Evolutionary conservation across 92 coral and sea anemone genomes (phyloP), one percentile per base, ranked within the genome.

Genomic region (Plumapathes pennacea): DNA sequence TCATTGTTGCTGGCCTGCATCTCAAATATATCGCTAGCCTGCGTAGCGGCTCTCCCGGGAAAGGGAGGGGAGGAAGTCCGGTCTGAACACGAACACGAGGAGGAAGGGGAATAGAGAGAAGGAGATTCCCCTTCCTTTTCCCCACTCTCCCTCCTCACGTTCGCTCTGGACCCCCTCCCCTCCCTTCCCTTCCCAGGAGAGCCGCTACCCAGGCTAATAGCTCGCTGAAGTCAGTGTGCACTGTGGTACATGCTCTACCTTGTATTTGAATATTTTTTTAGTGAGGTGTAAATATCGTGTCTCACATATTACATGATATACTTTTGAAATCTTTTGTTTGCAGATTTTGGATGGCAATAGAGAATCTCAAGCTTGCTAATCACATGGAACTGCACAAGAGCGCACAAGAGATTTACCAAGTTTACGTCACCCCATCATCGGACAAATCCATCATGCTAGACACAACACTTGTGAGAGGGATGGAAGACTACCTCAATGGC

Each of bases 271-370:
- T n/a, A n/a, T n/a, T n/a, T n/a, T n/a, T n/a, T n/a, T n/a, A n/a
- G n/a, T n/a, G n/a, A n/a, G n/a, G n/a, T n/a, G n/a, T n/a, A n/a
- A n/a, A n/a, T n/a, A n/a, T n/a, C n/a, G n/a, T n/a, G n/a, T n/a
- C n/a, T n/a, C n/a, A n/a, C n/a, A n/a, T n/a, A n/a, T n/a, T n/a
- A n/a, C n/a, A n/a, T n/a, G n/a, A n/a, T n/a, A n/a, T n/a, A n/a
- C n/a, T n/a, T n/a, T n/a, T n/a, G n/a, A n/a, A n/a, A n/a, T n/a
- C n/a, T n/a, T n/a, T n/a, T n/a, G n/a, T n/a, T n/a, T 54, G 31
- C 33, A 92, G 98, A 66, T 92, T 92, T 69, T 92, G 98, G 98
- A 80, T 92, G 92, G 96, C 98, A 18, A 76, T 76, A 32, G 96
- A 92, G 59, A 92, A 92, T 54, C 82, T 92, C 0, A 88, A 83